A percentile compares a stretch with the other conserved stretches of the same genome.
phyloP scores from a whole-genome alignment of 2,797 vertebrate species.

The Scolopax bukidnonensis region DNA sequence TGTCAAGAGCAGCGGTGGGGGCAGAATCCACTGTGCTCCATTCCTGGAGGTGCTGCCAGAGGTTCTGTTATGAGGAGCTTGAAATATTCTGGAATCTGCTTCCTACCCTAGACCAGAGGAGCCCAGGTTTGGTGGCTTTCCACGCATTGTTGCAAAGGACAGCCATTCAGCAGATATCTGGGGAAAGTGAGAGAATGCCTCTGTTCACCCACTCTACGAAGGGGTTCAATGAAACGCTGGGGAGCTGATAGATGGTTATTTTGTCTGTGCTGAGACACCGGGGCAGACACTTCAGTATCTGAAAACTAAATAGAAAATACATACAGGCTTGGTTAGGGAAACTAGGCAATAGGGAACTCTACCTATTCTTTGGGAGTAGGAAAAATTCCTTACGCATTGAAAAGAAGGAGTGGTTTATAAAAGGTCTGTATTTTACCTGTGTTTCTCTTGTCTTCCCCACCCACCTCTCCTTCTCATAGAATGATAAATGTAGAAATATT shows the following conservation, averaged over 20 bases:
- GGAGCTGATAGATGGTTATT: background rate
- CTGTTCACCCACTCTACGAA: background rate
- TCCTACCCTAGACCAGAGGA: background rate
- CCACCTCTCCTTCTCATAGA: background rate
- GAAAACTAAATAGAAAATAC: background rate
- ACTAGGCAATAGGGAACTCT: background rate
- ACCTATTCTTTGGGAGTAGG: background rate
- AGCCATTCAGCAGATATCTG: background rate
- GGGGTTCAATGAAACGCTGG: background rate
- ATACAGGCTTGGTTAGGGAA: background rate
- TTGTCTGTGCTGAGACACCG: background rate
- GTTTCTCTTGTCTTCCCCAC: background rate
- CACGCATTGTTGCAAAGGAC: background rate
- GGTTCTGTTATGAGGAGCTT: background rate
- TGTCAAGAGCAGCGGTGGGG: background rate
- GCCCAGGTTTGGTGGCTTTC: background rate
- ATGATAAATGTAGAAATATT: background rate
- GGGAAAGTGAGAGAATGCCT: background rate
- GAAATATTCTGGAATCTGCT: conserved; percentile 1
- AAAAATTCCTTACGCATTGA: background rate
- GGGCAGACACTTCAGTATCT: background rate
- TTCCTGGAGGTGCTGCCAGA: background rate
- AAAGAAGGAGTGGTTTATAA: background rate
- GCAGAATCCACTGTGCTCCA: background rate
- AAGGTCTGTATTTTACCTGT: background rate